Conservation (phyloP, 2,113 vertebrate genomes). For the Pollimyrus isidori region DNA sequence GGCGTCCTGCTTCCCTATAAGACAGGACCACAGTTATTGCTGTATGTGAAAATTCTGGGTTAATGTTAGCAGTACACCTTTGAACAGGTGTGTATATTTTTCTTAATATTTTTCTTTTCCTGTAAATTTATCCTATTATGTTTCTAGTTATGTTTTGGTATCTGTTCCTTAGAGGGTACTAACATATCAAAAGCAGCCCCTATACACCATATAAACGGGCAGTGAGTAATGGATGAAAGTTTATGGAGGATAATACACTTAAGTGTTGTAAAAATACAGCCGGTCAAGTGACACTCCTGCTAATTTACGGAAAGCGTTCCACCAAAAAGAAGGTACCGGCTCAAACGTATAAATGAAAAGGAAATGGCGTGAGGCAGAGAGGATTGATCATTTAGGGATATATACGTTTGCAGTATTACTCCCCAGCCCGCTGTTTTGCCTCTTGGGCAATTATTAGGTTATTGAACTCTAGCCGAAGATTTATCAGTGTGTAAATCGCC, state of each 20-base stretch:
- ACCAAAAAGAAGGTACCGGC: background rate
- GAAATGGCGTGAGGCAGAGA: background rate
- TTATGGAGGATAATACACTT: background rate
- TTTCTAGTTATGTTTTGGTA: background rate
- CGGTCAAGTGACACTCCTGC: background rate
- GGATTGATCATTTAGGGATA: background rate
- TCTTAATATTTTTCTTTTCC: background rate
- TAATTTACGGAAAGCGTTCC: background rate
- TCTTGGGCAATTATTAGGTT: conserved; percentile 37
- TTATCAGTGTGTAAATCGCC: conserved; percentile 37
- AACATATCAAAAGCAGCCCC: background rate
- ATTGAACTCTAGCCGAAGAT: conserved; percentile 41
- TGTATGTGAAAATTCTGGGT: background rate
- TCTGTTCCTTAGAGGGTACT: background rate
- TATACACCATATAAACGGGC: background rate
- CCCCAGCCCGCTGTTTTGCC: background rate
- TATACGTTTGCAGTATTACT: conserved; percentile 6
- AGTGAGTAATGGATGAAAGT: background rate
- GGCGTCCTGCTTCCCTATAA: background rate
- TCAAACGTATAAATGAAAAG: background rate
- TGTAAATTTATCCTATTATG: background rate
- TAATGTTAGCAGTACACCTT: background rate
- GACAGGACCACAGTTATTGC: background rate
- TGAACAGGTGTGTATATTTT: background rate
- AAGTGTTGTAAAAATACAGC: background rate